Conservation (phyloP, 2,113 vertebrate genomes). For the rat (Rattus norvegicus) region DNA sequence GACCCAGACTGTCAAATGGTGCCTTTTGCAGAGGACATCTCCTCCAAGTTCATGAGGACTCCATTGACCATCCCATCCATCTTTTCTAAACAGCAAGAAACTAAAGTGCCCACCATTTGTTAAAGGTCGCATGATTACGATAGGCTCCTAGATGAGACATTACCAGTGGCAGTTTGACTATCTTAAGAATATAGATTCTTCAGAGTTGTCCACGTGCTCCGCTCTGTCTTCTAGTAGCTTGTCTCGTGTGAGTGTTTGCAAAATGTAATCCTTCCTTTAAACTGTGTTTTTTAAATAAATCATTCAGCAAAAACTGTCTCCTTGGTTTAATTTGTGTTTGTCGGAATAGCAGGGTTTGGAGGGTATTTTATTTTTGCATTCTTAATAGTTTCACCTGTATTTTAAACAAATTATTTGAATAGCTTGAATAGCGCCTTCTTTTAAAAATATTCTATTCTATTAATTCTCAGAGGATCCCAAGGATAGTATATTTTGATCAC, state of each 20-base stretch:
- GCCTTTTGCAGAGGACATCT: constrained; percentile 19
- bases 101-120: background rate
- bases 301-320: background rate
- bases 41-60: background rate
- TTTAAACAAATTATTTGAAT: constrained; percentile 40
- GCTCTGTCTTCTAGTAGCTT: background rate
- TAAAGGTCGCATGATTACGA: background rate
- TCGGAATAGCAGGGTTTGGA: background rate
- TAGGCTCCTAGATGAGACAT: background rate
- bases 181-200: background rate
- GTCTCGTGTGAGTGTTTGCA: background rate
- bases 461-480: background rate
- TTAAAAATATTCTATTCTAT: background rate
- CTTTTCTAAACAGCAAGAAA: background rate
- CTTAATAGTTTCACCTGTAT: background rate
- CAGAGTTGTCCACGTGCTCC: background rate
- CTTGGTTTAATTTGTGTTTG: constrained; percentile 13
- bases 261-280: background rate
- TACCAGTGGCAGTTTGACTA: background rate
- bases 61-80: background rate
- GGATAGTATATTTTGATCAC: background rate
- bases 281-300: background rate
- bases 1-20: background rate
- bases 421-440: background rate
- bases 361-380: background rate